Conservation (phyloP, 2,113 vertebrate genomes). For the Oryctolagus cuniculus region DNA sequence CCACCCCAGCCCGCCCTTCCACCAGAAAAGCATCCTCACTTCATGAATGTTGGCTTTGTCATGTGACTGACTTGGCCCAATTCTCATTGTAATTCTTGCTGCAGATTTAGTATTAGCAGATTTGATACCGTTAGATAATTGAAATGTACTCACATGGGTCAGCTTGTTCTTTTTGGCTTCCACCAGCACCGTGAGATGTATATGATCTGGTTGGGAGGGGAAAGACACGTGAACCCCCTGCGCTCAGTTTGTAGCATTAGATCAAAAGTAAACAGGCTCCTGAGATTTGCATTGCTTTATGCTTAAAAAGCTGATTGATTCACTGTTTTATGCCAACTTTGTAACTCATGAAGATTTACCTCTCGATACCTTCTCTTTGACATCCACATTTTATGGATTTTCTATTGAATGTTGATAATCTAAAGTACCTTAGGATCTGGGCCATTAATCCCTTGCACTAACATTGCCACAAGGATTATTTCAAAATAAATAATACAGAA, state of each 20-base stretch:
- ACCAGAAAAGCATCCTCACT: neutral
- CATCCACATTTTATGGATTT: constrained; percentile 30
- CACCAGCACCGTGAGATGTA: neutral
- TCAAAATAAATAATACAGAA: neutral
- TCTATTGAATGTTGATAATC: neutral
- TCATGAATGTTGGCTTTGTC: neutral
- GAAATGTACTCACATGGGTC: neutral
- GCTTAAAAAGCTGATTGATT: constrained; percentile 3
- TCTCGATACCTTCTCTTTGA: constrained; percentile 11
- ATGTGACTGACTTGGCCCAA: neutral
- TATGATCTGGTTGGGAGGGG: neutral
- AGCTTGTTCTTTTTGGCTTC: neutral
- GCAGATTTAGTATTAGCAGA: neutral
- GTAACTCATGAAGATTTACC: neutral
- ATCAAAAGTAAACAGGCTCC: constrained; percentile 4
- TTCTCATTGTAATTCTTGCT: neutral
- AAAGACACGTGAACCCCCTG: neutral
- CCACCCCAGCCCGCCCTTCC: neutral
- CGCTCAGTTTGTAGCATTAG: neutral
- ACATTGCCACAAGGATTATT: neutral
- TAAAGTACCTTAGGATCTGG: neutral
- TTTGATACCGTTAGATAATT: neutral
- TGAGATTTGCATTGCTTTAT: neutral
- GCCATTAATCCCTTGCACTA: neutral
- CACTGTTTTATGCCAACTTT: neutral